These are phyloP conservation scores for Todiramphus saurophagus DNA, from an alignment of 2,113 vertebrate species.

Conservation along the genomic window DNA sequence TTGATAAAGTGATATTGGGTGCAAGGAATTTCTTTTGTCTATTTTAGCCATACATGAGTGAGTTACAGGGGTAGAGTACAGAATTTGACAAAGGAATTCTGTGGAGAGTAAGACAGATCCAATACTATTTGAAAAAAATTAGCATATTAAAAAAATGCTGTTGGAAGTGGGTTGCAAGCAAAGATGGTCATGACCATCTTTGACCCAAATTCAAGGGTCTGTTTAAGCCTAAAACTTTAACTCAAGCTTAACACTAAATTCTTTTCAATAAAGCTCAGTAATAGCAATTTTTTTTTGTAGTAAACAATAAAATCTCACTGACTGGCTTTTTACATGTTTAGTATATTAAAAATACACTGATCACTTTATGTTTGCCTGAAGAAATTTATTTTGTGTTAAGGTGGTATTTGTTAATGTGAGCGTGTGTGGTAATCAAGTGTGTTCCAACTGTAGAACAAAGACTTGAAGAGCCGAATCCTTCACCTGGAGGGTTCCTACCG, in stretches of 20 bases:
- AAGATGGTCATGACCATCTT: no score
- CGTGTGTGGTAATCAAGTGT: background rate
- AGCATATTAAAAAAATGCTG: background rate
- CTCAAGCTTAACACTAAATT: background rate
- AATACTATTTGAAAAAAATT: background rate
- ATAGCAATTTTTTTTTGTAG: background rate
- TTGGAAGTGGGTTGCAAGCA: background rate
- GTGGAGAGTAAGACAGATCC: background rate
- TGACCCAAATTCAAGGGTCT: background rate
- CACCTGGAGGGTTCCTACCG: conserved; percentile 90
- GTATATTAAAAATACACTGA: background rate
- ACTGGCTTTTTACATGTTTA: background rate
- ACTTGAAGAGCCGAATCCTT: conserved; percentile 88
- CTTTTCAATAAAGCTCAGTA: background rate
- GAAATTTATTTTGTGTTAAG: background rate
- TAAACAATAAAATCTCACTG: background rate
- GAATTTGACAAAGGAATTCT: background rate
- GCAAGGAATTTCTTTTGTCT: background rate
- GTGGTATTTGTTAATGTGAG: background rate
- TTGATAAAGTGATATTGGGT: background rate
- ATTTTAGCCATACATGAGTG: background rate
- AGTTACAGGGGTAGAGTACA: background rate
- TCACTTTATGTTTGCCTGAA: background rate
- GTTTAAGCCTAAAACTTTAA: background rate
- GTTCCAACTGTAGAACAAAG: conserved; percentile 85